These are phyloP conservation scores for Heliconius congener DNA, from an alignment of 1,140 invertebrate genomes.

Conservation along the genomic window DNA sequence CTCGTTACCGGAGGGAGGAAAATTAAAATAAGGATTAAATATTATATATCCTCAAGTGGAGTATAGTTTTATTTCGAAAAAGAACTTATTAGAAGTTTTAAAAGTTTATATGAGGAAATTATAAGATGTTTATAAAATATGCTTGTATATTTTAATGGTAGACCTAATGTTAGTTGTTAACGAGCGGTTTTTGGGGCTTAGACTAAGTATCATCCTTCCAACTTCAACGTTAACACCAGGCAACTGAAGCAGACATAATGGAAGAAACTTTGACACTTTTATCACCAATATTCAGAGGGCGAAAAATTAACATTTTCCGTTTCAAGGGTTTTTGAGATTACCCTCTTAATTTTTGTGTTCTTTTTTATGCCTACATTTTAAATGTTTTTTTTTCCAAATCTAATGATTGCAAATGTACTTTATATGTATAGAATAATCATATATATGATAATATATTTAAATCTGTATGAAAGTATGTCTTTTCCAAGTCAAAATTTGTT, in stretches of 20 bases:
- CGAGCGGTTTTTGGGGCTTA: constrained; percentile 3
- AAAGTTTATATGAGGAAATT: too few relatives aligned
- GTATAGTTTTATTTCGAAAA: too few relatives aligned
- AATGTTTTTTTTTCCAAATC: not conserved
- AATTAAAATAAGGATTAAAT: too few relatives aligned
- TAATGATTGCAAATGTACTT: not conserved
- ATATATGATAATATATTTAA: too few relatives aligned
- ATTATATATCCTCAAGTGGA: too few relatives aligned
- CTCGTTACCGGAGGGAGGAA: too few relatives aligned
- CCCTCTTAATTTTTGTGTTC: not conserved
- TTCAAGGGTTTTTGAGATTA: constrained; percentile 5
- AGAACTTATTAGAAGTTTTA: too few relatives aligned
- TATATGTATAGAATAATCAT: too few relatives aligned
- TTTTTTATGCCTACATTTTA: not conserved
- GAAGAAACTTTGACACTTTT: constrained; percentile 24
- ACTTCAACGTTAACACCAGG: not conserved
- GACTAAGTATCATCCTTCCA: not conserved
- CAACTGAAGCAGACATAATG: constrained; percentile 24
- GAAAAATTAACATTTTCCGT: constrained; percentile 26
- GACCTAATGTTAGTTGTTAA: constrained; percentile 7
- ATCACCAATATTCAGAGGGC: constrained; percentile 13
- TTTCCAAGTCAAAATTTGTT: too few relatives aligned
- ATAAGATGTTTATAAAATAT: not conserved
- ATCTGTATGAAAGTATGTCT: too few relatives aligned
- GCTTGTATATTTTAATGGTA: not conserved